These are phyloP conservation scores for Chaetodon auriga DNA, from an alignment of 2,113 vertebrate species.

Conservation along the genomic window DNA sequence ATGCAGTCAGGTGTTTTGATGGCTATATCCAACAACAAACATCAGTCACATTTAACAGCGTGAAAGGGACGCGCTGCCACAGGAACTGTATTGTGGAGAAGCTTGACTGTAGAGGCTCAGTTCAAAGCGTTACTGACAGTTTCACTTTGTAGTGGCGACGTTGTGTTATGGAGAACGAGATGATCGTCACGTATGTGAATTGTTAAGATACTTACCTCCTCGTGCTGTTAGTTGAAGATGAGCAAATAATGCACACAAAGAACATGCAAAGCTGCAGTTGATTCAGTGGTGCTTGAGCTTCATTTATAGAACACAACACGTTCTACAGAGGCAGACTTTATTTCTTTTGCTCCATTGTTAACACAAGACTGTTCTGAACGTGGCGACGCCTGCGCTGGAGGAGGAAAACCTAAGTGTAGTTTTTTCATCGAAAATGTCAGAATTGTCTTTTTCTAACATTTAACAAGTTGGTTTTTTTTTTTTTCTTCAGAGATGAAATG, in stretches of 20 bases:
- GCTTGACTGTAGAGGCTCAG: not conserved
- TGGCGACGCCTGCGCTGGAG: not conserved
- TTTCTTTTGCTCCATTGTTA: not conserved
- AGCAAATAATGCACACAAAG: not conserved
- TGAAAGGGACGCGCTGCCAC: conserved; percentile 3
- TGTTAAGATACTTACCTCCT: conserved; percentile 9
- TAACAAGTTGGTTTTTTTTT: not conserved
- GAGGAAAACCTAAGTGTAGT: not conserved
- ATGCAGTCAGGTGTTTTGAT: conserved; percentile 11
- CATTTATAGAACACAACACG: not conserved
- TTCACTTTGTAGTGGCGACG: not conserved
- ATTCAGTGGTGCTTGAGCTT: not conserved
- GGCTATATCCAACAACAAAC: conserved; percentile 3
- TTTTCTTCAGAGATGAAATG: not conserved
- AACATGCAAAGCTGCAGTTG: not conserved
- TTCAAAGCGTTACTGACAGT: not conserved
- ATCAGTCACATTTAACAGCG: not conserved
- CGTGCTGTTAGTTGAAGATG: not conserved
- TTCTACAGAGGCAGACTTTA: not conserved
- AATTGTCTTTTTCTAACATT: not conserved
- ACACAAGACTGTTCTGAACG: not conserved
- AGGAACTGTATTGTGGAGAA: conserved; percentile 3
- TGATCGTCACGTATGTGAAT: not conserved
- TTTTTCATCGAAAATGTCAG: not conserved
- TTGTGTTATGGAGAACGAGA: not conserved